Conservation (phyloP, 2,888 invertebrate genomes). For the Tachystola acroxantha region DNA sequence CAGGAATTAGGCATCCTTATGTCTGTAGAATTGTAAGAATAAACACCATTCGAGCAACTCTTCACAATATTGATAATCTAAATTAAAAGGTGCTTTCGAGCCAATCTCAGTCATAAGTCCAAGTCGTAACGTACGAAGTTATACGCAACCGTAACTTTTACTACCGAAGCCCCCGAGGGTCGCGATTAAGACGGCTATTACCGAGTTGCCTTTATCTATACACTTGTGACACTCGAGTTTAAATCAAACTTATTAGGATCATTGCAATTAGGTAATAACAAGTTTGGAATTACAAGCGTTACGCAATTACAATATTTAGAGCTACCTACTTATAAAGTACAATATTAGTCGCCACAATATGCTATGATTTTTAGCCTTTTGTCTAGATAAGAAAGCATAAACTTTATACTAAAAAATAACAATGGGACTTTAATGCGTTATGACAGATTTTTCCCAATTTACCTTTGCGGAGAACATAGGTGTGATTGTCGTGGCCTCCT, state of each 20-base stretch:
- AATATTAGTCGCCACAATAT: no score
- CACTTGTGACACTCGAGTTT: conserved; percentile 16
- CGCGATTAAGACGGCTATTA: conserved; percentile 16
- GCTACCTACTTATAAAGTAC: no score
- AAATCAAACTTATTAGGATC: conserved; percentile 25
- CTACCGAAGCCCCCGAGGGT: conserved; percentile 13
- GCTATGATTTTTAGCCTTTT: no score
- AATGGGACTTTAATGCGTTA: no score
- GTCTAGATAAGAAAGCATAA: no score
- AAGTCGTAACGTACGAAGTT: conserved; percentile 12
- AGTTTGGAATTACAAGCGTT: no score
- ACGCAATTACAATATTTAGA: no score
- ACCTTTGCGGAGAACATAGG: no score
- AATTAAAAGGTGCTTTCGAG: conserved; percentile 6
- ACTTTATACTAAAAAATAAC: no score
- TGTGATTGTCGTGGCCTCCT: no score
- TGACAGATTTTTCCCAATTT: no score
- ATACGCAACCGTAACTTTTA: conserved; percentile 11
- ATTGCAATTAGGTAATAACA: neutral
- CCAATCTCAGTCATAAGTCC: conserved; percentile 15
- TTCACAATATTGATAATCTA: conserved; percentile 15
- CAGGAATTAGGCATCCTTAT: no score
- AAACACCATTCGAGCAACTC: conserved; percentile 11
- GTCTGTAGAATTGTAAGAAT: conserved; percentile 16
- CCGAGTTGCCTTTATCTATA: neutral